phyloP scores from a whole-genome alignment of 2,888 invertebrate genomes.

The Drosophila ezoana region DNA sequence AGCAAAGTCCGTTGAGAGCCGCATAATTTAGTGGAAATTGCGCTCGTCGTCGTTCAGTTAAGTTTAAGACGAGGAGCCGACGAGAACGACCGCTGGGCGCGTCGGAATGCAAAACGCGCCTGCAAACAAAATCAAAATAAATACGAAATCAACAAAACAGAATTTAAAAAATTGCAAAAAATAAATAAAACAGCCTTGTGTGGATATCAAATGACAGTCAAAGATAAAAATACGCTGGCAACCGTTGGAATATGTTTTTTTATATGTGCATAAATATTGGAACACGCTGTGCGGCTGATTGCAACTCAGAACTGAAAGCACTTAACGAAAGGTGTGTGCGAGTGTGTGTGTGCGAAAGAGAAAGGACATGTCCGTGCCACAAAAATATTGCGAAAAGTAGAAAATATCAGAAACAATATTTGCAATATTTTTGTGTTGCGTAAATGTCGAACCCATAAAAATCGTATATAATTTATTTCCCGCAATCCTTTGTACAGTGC shows the following conservation, averaged over 20 bases:
- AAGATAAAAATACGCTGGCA: slow-evolving; percentile 61
- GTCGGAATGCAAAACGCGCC: slow-evolving; percentile 74
- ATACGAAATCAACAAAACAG: slow-evolving; percentile 27
- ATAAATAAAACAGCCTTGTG: slow-evolving; percentile 49
- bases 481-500: slow-evolving; percentile 33
- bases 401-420: neutral
- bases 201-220: slow-evolving; percentile 60
- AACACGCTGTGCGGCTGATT: slow-evolving; percentile 40
- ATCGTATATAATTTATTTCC: neutral
- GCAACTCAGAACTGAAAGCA: slow-evolving; percentile 47
- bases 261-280: slow-evolving; percentile 48
- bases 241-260: slow-evolving; percentile 45
- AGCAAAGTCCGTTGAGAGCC: slow-evolving; percentile 19
- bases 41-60: slow-evolving; percentile 57
- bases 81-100: slow-evolving; percentile 68
- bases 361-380: slow-evolving; percentile 16
- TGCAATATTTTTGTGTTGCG: slow-evolving; percentile 25
- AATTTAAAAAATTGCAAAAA: slow-evolving; percentile 31
- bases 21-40: slow-evolving; percentile 29
- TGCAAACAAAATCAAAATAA: slow-evolving; percentile 34
- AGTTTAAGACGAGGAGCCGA: slow-evolving; percentile 67
- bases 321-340: slow-evolving; percentile 62
- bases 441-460: neutral
- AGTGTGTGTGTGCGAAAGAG: slow-evolving; percentile 12
- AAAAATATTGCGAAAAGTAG: slow-evolving; percentile 40